Conservation (phyloP, 2,888 invertebrate genomes). For the Eupithecia inturbata region DNA sequence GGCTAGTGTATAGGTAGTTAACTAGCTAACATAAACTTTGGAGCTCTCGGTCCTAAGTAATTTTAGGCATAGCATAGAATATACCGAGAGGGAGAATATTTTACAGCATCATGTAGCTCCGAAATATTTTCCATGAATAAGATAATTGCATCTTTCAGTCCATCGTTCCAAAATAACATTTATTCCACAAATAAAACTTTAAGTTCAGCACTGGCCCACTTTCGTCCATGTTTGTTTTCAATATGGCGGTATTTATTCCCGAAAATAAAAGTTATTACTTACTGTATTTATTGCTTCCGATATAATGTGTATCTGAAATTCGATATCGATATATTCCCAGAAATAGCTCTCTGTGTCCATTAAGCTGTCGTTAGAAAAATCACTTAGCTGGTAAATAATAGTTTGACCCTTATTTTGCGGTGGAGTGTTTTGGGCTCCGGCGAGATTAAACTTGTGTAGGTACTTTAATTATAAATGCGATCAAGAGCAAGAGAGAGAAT, state of each 20-base stretch:
- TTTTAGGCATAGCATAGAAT: neutral
- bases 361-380: constrained; percentile 40
- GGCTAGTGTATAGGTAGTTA: too few species aligned
- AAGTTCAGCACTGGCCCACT: constrained; percentile 13
- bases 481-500: too few species aligned
- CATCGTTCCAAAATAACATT: neutral
- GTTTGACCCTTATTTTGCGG: constrained; percentile 17
- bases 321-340: constrained; percentile 37
- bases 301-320: constrained; percentile 29
- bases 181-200: constrained; percentile 11
- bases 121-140: neutral
- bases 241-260: constrained; percentile 18
- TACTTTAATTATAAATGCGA: too few species aligned
- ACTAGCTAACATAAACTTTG: too few species aligned
- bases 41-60: too few species aligned
- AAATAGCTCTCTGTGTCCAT: constrained; percentile 33
- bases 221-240: constrained; percentile 21
- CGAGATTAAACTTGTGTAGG: too few species aligned
- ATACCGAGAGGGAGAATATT: neutral
- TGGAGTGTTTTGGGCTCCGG: neutral
- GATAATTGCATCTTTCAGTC: neutral
- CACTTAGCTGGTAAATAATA: constrained; percentile 35
- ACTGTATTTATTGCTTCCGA: constrained; percentile 33
- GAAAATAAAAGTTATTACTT: constrained; percentile 26
- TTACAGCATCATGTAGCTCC: neutral